Base-by-base conservation (phyloP, 2,888 invertebrate species). In the Rhimphoctona megacephalus region DNA sequence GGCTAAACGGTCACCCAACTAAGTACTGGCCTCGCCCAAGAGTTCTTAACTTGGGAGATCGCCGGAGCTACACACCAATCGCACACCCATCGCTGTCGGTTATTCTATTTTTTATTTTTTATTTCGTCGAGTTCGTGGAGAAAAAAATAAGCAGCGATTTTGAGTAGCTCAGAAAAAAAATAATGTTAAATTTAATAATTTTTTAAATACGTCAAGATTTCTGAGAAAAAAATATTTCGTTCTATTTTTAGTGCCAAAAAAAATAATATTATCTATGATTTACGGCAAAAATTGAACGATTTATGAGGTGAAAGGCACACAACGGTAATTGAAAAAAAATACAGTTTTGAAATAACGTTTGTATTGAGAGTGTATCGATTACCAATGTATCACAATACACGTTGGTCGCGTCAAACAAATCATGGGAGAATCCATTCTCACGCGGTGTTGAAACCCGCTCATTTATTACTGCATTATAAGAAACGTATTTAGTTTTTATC, bases 331-430 rank as follows among this genome's bases (percentile, higher is more conserved):
- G 54, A 54, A 30, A 17, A 30, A 30, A 30, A 7, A n/a, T 49
- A 49, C 17, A n/a, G 69, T 49, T 25, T 49, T 17, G 30, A 49
- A 49, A 30, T 33, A 49, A 70, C 49, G 70, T 33, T 66, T 72
- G 81, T 81, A 77, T 85, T 66, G 81, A 33, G 77, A 67, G 39
- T 49, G 81, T 49, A 81, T 85, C 81, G 81, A 81, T 80, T 72
- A 72, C 6, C 25, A 33, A 54, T 46, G 70, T 52, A 66, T 85
- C 52, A 66, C 49, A 30, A 49, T 43, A 46, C 19, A 46, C 30
- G 25, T 14, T 76, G 33, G 14, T 22, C 72, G 30, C 64, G 22
- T 73, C 57, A 57, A 61, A 69, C 73, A 66, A 83, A 80, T 74
- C 61, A 49, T 25, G 30, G 39, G 57, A 74, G 69, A 74, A 84